Evolutionary conservation across 2,113 vertebrate genomes (phyloP).

Genomic region (Alligator sinensis): DNA sequence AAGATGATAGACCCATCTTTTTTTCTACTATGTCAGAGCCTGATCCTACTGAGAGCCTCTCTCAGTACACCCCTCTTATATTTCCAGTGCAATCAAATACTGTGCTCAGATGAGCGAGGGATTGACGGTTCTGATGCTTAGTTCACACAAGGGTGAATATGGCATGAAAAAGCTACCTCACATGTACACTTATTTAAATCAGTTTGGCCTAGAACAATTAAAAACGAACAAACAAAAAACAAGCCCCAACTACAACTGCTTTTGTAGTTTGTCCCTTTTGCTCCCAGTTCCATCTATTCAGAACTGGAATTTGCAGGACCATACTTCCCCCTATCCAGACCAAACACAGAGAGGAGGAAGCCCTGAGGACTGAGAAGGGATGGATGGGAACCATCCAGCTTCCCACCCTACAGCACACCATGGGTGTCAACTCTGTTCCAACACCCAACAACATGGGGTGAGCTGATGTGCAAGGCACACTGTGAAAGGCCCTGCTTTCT

Average conservation of each 20-base stretch:
- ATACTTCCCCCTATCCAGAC: not conserved
- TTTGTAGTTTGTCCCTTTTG: not conserved
- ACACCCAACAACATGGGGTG: not conserved
- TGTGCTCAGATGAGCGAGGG: not conserved
- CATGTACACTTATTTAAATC: not conserved
- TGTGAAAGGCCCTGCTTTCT: not conserved
- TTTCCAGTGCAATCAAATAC: not conserved
- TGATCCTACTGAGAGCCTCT: not conserved
- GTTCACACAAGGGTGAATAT: not conserved
- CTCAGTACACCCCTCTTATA: not conserved
- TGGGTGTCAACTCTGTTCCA: rapidly evolving
- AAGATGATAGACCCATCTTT: not conserved
- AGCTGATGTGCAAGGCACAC: rapidly evolving
- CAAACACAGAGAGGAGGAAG: not conserved
- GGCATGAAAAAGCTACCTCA: rapidly evolving
- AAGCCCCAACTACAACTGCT: not conserved
- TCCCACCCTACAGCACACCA: not conserved
- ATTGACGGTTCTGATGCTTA: not conserved
- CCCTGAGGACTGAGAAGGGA: not conserved
- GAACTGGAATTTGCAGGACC: not conserved
- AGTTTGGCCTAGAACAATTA: not conserved
- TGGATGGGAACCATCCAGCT: not conserved
- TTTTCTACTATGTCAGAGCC: not conserved
- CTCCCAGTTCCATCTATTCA: not conserved
- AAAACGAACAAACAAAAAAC: no score